phyloP scores from a whole-genome alignment of 2,797 vertebrate genomes.

The Mastacembelus armatus region DNA sequence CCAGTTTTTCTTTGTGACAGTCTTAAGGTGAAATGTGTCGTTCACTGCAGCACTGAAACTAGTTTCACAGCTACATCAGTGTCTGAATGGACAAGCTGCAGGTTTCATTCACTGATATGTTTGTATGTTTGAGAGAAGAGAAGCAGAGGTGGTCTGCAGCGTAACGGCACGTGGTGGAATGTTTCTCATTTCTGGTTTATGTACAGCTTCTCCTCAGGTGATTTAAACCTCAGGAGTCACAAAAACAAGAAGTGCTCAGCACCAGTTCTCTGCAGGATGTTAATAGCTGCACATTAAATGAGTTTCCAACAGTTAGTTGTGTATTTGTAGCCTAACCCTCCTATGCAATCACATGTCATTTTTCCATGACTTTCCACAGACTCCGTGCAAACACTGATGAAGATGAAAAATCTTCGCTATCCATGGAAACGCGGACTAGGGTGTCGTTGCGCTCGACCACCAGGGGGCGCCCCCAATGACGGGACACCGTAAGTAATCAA shows the following conservation, averaged over 20 bases:
- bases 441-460: constrained; percentile 28
- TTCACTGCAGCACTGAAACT: neutral
- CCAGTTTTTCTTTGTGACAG: constrained; percentile 35
- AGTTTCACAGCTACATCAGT: neutral
- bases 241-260: neutral
- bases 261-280: too few relatives aligned
- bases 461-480: constrained; percentile 31
- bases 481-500: neutral
- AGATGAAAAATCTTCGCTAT: too few relatives aligned
- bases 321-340: neutral
- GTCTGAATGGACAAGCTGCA: neutral
- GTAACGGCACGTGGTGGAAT: neutral
- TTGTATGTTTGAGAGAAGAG: too few relatives aligned
- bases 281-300: too few relatives aligned
- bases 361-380: neutral
- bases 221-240: neutral
- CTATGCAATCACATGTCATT: neutral
- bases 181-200: neutral
- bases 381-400: neutral
- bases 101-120: neutral
- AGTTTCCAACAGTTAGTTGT: neutral
- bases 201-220: neutral
- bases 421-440: neutral
- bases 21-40: neutral
- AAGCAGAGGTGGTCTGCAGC: too few relatives aligned